Percentiles rank a stretch among this genome's conserved stretches.
phyloP scores from a whole-genome alignment of 2,113 vertebrate genomes.

The Plectropomus leopardus region DNA sequence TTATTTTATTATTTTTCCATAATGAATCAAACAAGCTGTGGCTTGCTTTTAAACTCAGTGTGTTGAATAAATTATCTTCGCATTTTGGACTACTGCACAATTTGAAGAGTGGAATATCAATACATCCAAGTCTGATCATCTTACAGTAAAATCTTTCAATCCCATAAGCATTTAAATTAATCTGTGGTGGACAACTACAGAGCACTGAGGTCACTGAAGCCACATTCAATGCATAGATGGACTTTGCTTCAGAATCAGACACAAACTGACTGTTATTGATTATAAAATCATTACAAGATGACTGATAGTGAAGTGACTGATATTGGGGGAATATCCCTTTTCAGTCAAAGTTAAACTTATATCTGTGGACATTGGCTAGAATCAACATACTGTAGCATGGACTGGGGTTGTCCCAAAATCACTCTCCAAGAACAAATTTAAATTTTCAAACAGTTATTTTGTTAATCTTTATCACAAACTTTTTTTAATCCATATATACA shows the following conservation, averaged over 20 bases:
- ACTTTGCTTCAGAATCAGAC: neutral
- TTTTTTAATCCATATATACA: neutral
- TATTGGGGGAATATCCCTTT: slow-evolving; percentile 1
- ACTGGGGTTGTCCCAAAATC: slow-evolving; percentile 1
- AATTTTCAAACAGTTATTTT: neutral
- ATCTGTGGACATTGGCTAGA: neutral
- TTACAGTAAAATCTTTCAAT: slow-evolving; percentile 39
- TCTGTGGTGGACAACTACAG: slow-evolving; percentile 4
- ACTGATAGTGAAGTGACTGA: neutral
- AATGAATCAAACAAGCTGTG: neutral
- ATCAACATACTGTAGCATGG: slow-evolving; percentile 1
- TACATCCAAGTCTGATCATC: slow-evolving; percentile 24
- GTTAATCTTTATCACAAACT: neutral
- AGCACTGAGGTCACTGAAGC: slow-evolving; percentile 12
- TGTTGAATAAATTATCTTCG: neutral
- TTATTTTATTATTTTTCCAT: neutral
- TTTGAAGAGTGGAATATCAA: slow-evolving; percentile 14
- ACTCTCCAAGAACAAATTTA: neutral
- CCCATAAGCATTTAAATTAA: slow-evolving; percentile 45
- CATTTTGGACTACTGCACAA: neutral
- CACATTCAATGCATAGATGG: neutral
- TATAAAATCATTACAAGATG: slow-evolving; percentile 3
- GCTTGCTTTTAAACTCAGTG: neutral
- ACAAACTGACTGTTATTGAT: neutral
- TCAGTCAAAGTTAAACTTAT: neutral